These are phyloP conservation scores for Brachionichthys hirsutus DNA, from an alignment of 2,113 vertebrate species.

Conservation along the genomic window DNA sequence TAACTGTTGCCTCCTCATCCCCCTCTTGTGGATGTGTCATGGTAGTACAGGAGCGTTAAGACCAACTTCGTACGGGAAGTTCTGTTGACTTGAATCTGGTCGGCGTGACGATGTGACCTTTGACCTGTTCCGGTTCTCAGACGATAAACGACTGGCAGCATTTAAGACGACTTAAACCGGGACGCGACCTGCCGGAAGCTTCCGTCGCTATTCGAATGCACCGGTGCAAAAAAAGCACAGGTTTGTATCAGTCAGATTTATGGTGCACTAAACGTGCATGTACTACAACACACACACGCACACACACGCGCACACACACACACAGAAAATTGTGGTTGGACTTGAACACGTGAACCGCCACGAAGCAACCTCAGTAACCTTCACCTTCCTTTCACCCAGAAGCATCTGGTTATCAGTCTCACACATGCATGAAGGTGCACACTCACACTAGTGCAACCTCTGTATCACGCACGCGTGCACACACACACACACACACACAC, in stretches of 20 bases:
- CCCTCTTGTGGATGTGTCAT: no score
- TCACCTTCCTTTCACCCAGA: conserved; percentile 65
- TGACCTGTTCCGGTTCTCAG: no score
- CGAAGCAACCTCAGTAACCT: conserved; percentile 60
- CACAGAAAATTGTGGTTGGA: conserved; percentile 25
- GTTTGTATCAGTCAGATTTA: conserved; percentile 1
- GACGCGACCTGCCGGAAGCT: no score
- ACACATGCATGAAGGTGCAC: conserved; percentile 14
- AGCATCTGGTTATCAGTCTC: conserved; percentile 64
- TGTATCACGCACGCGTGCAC: neutral
- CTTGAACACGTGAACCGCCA: conserved; percentile 38
- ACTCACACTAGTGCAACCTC: conserved; percentile 14
- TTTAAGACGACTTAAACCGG: no score
- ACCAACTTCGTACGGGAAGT: no score
- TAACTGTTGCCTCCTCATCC: no score
- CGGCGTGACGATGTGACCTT: no score
- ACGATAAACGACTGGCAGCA: no score
- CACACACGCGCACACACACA: conserved; percentile 6
- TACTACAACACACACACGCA: conserved; percentile 20
- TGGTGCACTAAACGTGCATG: conserved; percentile 18
- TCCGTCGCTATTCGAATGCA: no score
- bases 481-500: conserved; percentile 6
- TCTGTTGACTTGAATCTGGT: no score
- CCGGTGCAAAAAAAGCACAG: no score
- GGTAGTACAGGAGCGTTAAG: no score